Base-by-base conservation (phyloP, 2,888 invertebrate species). In the Eristalis tenax region DNA sequence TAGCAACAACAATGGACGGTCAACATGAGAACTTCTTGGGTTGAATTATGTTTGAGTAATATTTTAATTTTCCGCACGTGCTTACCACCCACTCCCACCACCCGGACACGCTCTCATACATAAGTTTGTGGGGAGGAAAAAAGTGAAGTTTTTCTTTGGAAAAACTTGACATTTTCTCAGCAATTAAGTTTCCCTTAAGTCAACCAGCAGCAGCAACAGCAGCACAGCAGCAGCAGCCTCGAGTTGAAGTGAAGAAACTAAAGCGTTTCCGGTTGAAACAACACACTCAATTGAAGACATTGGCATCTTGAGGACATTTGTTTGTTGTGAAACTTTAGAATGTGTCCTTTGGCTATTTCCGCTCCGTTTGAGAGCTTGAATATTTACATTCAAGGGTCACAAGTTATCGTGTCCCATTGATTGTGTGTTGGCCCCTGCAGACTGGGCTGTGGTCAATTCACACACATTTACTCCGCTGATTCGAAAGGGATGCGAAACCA, bases 51-150 rank as follows among this genome's bases (percentile, higher is more conserved):
- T 70, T 73, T 66, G 35, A 70, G 70, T 75, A 70, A 83, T 76
- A 68, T 79, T 86, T 79, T 83, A 77, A 83, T 79, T 83, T 86
- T 68, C 63, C 57, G 66, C 78, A 83, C 71, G 82, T 82, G 81
- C 32, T 74, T 43, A 50, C 43, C 18, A 59, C 0, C 23, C 23
- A 43, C 43, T 26, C 57, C 13, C 22, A 43, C 68, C 32, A 56
- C n/a, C 43, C 26, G 2, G 3, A 26, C 26, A 26, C n/a, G 59
- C 64, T 80, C 57, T 68, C n/a, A 22, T 65, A 59, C 35, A 74
- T 78, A 78, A 77, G 22, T 68, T 78, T 28, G 28, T 28, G 28
- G 28, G 4, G 43, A 4, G 43, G 15, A 43, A n/a, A 69, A 59
- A 76, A 35, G 28, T 4, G 66, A 78, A 68, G 23, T 57, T 82